Evolutionary conservation across 23 tunicate species (phyloP).

Genomic region (Halocynthia aurantium): DNA sequence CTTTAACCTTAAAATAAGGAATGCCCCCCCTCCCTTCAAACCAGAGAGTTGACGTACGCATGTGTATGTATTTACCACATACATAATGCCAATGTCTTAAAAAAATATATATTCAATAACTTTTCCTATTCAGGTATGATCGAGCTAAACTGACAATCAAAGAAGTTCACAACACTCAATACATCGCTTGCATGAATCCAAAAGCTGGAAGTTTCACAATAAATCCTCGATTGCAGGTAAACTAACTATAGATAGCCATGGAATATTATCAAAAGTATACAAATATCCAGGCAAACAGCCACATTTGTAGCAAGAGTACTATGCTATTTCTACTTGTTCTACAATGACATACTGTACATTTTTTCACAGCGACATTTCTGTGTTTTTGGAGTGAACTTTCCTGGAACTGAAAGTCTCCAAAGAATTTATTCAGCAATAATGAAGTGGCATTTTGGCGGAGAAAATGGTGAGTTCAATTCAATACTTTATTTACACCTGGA

Average conservation of each 20-base stretch:
- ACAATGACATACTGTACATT: not conserved
- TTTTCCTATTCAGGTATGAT: conserved; percentile 56
- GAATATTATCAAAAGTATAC: too few relatives aligned
- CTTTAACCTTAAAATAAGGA: not conserved
- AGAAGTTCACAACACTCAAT: conserved; percentile 84
- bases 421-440: conserved; percentile 58
- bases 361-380: conserved; percentile 74
- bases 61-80: too few relatives aligned
- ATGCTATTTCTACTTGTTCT: not conserved
- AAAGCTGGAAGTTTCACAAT: conserved; percentile 89
- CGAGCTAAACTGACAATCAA: conserved; percentile 66
- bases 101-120: not conserved
- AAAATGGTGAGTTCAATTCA: conserved; percentile 14
- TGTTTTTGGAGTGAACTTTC: conserved; percentile 88
- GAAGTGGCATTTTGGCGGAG: conserved; percentile 63
- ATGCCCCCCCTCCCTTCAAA: too few relatives aligned
- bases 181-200: conserved; percentile 91
- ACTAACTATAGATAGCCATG: not conserved
- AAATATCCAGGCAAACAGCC: too few relatives aligned
- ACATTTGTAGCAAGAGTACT: not conserved
- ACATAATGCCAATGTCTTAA: too few relatives aligned
- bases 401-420: conserved; percentile 59
- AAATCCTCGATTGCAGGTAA: conserved; percentile 85
- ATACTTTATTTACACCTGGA: too few relatives aligned
- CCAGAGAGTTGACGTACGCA: too few relatives aligned